phyloP scores from a whole-genome alignment of 2,888 invertebrate genomes.

The Electrophaes corylata region DNA sequence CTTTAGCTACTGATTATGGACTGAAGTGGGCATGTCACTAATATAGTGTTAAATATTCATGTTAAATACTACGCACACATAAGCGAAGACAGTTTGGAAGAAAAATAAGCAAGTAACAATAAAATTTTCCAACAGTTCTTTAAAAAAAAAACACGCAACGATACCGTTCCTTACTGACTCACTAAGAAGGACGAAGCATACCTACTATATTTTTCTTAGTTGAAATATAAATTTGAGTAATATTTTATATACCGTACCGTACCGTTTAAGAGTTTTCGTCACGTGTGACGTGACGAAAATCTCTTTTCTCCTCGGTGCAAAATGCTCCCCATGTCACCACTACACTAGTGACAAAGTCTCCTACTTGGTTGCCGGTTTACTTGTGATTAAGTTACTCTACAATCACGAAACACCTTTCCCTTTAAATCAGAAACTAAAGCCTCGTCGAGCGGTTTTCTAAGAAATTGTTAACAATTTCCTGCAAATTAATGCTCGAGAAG shows the following conservation, averaged over 20 bases:
- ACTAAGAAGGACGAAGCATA: too few relatives aligned
- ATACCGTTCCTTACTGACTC: background rate
- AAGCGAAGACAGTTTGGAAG: too few relatives aligned
- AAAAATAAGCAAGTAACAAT: too few relatives aligned
- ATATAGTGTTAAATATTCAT: too few relatives aligned
- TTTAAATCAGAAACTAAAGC: constrained; percentile 5
- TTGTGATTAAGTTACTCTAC: background rate
- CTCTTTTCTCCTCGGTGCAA: constrained; percentile 10
- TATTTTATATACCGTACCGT: too few relatives aligned
- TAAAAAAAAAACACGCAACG: too few relatives aligned
- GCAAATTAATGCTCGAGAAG: background rate
- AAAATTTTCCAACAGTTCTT: too few relatives aligned
- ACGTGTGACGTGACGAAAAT: constrained; percentile 13
- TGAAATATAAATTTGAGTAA: constrained; percentile 1
- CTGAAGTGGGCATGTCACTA: too few relatives aligned
- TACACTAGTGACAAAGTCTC: constrained; percentile 15
- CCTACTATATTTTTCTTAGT: background rate
- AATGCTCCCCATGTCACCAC: constrained; percentile 11
- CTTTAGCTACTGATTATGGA: too few relatives aligned
- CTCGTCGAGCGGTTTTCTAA: constrained; percentile 6
- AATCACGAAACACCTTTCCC: background rate
- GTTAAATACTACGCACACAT: too few relatives aligned
- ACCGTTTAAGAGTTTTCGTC: too few relatives aligned
- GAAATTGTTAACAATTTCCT: constrained; percentile 3
- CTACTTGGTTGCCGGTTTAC: background rate